Evolutionary conservation across 2,888 invertebrate genomes (phyloP), one percentile per base, ranked within the genome.

Genomic region (Lasioglossum malachurum): DNA sequence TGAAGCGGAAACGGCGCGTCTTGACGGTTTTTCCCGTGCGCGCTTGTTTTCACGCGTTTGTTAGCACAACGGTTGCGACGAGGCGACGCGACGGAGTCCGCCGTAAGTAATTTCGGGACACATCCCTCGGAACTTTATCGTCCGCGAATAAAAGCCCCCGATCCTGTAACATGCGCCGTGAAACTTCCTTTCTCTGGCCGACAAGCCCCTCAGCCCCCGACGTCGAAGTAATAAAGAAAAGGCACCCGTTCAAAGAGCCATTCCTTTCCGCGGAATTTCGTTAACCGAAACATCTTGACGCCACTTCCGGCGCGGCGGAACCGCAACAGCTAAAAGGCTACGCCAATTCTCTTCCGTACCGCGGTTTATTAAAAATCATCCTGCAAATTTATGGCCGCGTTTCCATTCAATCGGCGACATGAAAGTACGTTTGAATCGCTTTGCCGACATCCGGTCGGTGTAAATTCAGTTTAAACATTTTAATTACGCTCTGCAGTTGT

Each of bases 201-300:
- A 23, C 41, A 41, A 35, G 23, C 23, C n/a, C n/a, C n/a, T n/a
- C 19, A 16, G 14, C 23, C 80, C 80, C 31, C 60, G 23, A 38
- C 49, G 69, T 46, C n/a, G 44, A 4, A 73, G 38, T 73, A 84
- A 84, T 75, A 80, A 88, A 80, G 73, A 79, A 75, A 73, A 71
- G 31, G 31, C 53, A 16, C 27, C 41, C 41, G 12, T 64, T 57
- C n/a, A 64, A 75, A 79, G 69, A 8, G 2, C 19, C 60, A 23
- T 67, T 60, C 16, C 78, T 44, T 35, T 49, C n/a, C 79, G 69
- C 14, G 38, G 75, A 38, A 83, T 81, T 86, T 69, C 75, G 19
- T 74, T 69, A 67, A 74, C 31, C 1, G 16, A 31, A 64, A 64
- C 64, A 64, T 64, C 16, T 16, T 31, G 31, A 31, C 27, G 64